These are phyloP conservation scores for Gila robusta DNA, from an alignment of 2,797 vertebrate genomes.

Conservation along the genomic window DNA sequence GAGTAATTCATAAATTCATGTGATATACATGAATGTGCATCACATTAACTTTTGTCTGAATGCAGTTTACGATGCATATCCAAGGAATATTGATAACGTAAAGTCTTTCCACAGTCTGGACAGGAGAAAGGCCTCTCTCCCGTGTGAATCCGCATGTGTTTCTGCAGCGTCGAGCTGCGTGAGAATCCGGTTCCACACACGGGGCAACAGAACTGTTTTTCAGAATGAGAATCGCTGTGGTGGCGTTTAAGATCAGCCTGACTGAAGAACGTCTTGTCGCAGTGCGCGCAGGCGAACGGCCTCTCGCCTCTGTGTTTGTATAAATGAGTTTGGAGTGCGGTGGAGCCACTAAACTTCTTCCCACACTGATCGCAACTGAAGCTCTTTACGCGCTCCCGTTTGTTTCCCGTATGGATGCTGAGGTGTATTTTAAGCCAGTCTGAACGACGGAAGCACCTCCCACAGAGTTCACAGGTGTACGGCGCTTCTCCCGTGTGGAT, in stretches of 20 bases:
- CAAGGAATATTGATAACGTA: constrained; percentile 5
- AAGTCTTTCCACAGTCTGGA: constrained; percentile 25
- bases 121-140: constrained; percentile 30
- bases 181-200: not conserved
- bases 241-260: not conserved
- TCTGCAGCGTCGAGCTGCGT: not conserved
- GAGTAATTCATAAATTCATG: not conserved
- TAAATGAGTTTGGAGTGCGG: not conserved
- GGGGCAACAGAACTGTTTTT: not conserved
- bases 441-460: constrained; percentile 13
- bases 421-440: not conserved
- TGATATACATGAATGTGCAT: not conserved
- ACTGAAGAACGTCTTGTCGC: constrained; percentile 5
- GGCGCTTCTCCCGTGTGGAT: constrained; percentile 52
- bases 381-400: not conserved
- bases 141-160: constrained; percentile 32
- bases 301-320: constrained; percentile 13
- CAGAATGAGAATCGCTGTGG: constrained; percentile 4
- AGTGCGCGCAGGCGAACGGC: constrained; percentile 18
- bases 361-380: not conserved
- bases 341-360: not conserved
- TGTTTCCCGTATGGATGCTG: not conserved
- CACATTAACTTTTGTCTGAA: not conserved
- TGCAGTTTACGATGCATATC: constrained; percentile 13
- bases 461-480: constrained; percentile 32